These are phyloP conservation scores for Gandaritis pyraliata DNA, from an alignment of 2,888 invertebrate species.

Conservation along the genomic window DNA sequence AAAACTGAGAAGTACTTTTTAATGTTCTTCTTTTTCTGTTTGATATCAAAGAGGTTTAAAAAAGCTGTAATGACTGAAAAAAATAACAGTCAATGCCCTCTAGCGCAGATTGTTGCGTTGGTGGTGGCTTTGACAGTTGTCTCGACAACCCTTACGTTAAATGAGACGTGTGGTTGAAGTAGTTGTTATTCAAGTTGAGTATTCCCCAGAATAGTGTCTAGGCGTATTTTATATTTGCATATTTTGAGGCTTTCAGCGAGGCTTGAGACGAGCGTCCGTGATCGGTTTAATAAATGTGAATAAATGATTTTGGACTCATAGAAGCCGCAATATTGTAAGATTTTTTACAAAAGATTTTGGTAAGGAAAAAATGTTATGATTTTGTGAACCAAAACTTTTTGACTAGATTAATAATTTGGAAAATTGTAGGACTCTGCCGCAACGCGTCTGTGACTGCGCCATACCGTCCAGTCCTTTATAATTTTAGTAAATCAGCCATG, in stretches of 20 bases:
- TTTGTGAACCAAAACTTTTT: no score
- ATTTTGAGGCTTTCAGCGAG: constrained; percentile 41
- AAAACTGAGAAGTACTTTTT: no score
- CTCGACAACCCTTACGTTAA: constrained; percentile 41
- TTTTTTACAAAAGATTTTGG: constrained; percentile 18
- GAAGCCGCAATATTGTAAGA: constrained; percentile 18
- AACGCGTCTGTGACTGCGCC: no score
- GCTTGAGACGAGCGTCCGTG: constrained; percentile 39
- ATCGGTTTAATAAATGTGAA: constrained; percentile 41
- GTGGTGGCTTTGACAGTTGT: constrained; percentile 14
- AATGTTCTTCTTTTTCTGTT: no score
- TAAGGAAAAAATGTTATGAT: no score
- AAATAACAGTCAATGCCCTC: not conserved
- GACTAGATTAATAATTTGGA: no score
- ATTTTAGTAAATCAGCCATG: no score
- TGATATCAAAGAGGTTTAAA: no score
- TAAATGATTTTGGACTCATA: constrained; percentile 31
- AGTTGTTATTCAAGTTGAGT: constrained; percentile 46
- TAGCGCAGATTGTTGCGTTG: not conserved
- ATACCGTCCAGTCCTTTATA: no score
- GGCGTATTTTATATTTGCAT: constrained; percentile 44
- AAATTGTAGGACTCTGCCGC: no score
- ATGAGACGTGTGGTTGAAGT: constrained; percentile 43
- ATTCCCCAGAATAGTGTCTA: constrained; percentile 41
- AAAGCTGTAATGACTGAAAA: no score